Evolutionary conservation across 2,113 vertebrate species (phyloP).

Genomic region (Enhydra lutris): DNA sequence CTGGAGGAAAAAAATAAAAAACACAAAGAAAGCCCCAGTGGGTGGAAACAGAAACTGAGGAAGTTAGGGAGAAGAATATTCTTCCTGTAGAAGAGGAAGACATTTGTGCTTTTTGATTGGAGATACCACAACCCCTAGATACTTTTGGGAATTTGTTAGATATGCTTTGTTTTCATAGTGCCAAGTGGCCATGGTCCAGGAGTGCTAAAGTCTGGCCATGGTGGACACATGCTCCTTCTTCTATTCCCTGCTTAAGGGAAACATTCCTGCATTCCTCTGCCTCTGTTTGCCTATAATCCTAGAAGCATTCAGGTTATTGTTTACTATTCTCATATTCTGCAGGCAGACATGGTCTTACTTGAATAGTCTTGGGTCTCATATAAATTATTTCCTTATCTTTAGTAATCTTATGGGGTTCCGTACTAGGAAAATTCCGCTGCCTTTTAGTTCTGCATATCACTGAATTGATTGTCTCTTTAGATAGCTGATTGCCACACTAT

Average conservation of each 20-base stretch:
- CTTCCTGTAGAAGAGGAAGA: neutral
- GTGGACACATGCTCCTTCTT: neutral
- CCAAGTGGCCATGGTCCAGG: neutral
- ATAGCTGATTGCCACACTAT: neutral
- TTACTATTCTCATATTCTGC: neutral
- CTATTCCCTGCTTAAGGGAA: neutral
- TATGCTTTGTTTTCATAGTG: neutral
- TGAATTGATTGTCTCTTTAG: neutral
- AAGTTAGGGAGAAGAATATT: neutral
- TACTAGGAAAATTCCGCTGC: neutral
- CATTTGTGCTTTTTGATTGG: neutral
- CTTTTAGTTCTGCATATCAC: neutral
- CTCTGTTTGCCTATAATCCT: neutral
- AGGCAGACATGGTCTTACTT: neutral
- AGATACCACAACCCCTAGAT: neutral
- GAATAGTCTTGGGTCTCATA: neutral
- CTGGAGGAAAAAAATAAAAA: neutral
- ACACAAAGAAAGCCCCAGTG: neutral
- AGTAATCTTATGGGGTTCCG: neutral
- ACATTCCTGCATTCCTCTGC: neutral
- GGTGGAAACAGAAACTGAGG: neutral
- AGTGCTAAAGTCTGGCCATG: neutral
- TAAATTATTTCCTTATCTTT: neutral
- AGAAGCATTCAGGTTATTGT: neutral
- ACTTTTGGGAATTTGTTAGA: neutral